Percentiles rank a stretch among this genome's conserved stretches.
These are phyloP conservation scores for Limenitis camilla DNA, from an alignment of 2,888 invertebrate species.

Conservation along the genomic window DNA sequence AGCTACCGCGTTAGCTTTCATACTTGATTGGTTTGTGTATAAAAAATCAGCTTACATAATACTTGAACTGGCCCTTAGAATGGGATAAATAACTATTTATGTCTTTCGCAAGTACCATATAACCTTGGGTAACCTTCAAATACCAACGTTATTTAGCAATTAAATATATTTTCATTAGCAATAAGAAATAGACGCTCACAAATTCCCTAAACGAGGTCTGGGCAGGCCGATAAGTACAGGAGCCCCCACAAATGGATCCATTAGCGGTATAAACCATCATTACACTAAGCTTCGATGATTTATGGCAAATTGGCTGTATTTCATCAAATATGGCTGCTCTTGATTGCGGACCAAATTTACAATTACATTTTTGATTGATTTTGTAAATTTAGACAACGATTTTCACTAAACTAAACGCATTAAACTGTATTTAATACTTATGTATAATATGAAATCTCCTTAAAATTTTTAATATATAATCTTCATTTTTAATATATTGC, in stretches of 20 bases:
- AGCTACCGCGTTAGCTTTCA: no score
- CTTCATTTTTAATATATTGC: no score
- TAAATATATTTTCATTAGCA: neutral
- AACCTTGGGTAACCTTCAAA: neutral
- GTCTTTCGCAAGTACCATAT: no score
- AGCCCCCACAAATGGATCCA: slow-evolving; percentile 23
- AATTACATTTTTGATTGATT: neutral
- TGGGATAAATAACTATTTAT: no score
- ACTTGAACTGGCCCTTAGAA: no score
- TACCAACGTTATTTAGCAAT: neutral
- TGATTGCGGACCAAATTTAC: neutral
- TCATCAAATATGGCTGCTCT: slow-evolving; percentile 11
- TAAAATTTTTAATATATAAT: no score
- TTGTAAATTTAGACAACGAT: neutral
- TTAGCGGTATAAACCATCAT: slow-evolving; percentile 28
- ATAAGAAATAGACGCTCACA: slow-evolving; percentile 1
- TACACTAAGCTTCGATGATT: slow-evolving; percentile 27
- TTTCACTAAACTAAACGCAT: no score
- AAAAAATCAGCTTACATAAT: no score
- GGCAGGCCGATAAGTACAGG: slow-evolving; percentile 26
- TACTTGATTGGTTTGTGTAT: no score
- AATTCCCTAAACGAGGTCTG: slow-evolving; percentile 23
- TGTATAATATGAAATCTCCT: no score
- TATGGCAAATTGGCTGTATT: slow-evolving; percentile 21
- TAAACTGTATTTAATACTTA: no score